Evolutionary conservation across 2,797 vertebrate genomes (phyloP).

Genomic region (Karalla daura): DNA sequence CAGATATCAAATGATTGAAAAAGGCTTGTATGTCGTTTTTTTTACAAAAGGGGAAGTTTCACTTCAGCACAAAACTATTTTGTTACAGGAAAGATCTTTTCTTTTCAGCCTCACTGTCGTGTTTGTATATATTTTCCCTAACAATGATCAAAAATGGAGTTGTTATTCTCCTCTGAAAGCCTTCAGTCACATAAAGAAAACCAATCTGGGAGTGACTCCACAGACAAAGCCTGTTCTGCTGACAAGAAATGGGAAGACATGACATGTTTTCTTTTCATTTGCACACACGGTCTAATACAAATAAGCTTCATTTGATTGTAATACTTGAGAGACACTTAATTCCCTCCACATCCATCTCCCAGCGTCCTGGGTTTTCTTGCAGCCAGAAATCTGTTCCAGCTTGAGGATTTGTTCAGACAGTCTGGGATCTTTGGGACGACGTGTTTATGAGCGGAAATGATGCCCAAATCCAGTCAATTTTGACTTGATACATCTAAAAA

Average conservation of each 20-base stretch:
- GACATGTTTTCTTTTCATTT: conserved; percentile 38
- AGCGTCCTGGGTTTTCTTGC: conserved; percentile 12
- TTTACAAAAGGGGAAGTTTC: neutral
- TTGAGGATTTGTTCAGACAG: conserved; percentile 50
- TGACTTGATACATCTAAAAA: conserved; percentile 33
- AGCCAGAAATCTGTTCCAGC: conserved; percentile 42
- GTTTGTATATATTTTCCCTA: conserved; percentile 2
- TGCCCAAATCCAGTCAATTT: conserved; percentile 31
- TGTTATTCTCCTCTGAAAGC: neutral
- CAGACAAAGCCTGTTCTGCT: conserved; percentile 21
- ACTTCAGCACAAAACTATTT: neutral
- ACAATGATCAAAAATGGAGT: neutral
- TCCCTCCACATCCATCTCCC: conserved; percentile 33
- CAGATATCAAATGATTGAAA: too few species aligned
- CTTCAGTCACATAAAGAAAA: conserved; percentile 22
- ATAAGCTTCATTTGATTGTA: conserved; percentile 34
- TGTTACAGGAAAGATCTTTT: neutral
- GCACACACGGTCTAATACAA: conserved; percentile 13
- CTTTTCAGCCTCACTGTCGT: neutral
- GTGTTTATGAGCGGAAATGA: conserved; percentile 37
- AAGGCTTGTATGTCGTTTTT: neutral
- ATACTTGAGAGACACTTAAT: conserved; percentile 26
- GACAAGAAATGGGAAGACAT: conserved; percentile 13
- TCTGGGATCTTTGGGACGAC: conserved; percentile 33
- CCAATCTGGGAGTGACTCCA: conserved; percentile 21